Conservation (phyloP, 2,113 vertebrate genomes). For the Nothobranchius furzeri region DNA sequence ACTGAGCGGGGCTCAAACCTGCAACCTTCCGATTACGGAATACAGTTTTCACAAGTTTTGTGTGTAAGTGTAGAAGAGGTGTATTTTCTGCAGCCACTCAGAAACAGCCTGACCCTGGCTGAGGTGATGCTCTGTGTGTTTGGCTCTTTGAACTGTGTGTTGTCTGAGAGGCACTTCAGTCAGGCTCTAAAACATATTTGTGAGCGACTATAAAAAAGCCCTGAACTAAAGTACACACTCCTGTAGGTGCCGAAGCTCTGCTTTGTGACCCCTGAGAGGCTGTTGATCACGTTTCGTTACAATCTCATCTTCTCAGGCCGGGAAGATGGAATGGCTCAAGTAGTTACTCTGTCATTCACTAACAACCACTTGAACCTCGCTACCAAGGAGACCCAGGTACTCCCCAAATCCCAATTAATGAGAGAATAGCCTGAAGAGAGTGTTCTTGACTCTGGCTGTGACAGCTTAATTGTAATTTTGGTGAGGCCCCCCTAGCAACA, state of each 20-base stretch:
- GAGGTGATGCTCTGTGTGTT: slow-evolving; percentile 29
- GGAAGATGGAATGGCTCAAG: slow-evolving; percentile 62
- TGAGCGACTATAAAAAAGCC: slow-evolving; percentile 59
- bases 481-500: slow-evolving; percentile 75
- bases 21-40: no score
- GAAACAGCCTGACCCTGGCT: slow-evolving; percentile 25
- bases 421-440: slow-evolving; percentile 77
- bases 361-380: slow-evolving; percentile 79
- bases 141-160: slow-evolving; percentile 36
- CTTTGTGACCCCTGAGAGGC: slow-evolving; percentile 71
- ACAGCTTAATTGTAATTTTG: slow-evolving; percentile 82
- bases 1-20: no score
- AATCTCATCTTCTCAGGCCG: slow-evolving; percentile 73
- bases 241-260: slow-evolving; percentile 44
- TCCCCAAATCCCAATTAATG: slow-evolving; percentile 82
- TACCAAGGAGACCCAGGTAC: slow-evolving; percentile 75
- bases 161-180: slow-evolving; percentile 64
- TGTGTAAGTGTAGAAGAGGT: slow-evolving; percentile 14
- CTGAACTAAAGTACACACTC: slow-evolving; percentile 48
- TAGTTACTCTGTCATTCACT: slow-evolving; percentile 75
- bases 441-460: slow-evolving; percentile 79
- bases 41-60: background rate
- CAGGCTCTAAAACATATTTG: slow-evolving; percentile 63
- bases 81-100: slow-evolving; percentile 35
- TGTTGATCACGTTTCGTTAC: slow-evolving; percentile 81